These are phyloP conservation scores for Salminus brasiliensis DNA, from an alignment of 2,113 vertebrate genomes.

Conservation along the genomic window DNA sequence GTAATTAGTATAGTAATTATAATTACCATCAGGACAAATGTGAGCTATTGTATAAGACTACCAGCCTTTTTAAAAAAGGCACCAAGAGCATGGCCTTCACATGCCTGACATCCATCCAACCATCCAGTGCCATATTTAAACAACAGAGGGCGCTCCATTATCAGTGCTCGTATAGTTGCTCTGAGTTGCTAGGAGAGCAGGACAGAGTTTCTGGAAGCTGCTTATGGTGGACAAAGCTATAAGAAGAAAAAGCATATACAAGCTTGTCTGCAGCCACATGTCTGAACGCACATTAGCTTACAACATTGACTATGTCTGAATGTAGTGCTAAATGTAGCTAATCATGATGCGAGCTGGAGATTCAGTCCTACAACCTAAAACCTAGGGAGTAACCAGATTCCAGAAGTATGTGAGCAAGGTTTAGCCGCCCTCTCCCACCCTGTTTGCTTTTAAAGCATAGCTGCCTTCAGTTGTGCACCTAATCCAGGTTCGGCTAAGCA, in stretches of 20 bases:
- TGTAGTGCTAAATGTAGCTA: too few species aligned
- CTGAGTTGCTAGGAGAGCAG: background rate
- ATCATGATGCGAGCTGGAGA: background rate
- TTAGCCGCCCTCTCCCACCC: background rate
- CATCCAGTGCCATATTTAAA: background rate
- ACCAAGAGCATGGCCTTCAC: too few species aligned
- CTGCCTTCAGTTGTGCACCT: background rate
- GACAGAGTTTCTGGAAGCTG: background rate
- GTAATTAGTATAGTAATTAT: too few species aligned
- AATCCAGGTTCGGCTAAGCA: background rate
- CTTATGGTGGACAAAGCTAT: background rate
- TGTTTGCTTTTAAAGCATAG: background rate
- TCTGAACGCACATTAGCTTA: too few species aligned
- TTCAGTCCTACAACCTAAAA: background rate
- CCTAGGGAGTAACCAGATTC: background rate
- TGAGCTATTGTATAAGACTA: too few species aligned
- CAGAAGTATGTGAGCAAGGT: background rate
- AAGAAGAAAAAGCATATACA: background rate
- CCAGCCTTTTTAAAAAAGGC: too few species aligned
- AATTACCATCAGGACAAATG: too few species aligned
- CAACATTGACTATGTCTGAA: too few species aligned
- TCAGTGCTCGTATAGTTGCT: background rate
- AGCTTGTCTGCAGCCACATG: too few species aligned
- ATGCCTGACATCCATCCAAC: too few species aligned
- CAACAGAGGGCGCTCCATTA: slow-evolving; percentile 62